phyloP scores from a whole-genome alignment of 2,888 invertebrate species.

The Bimastos eiseni region DNA sequence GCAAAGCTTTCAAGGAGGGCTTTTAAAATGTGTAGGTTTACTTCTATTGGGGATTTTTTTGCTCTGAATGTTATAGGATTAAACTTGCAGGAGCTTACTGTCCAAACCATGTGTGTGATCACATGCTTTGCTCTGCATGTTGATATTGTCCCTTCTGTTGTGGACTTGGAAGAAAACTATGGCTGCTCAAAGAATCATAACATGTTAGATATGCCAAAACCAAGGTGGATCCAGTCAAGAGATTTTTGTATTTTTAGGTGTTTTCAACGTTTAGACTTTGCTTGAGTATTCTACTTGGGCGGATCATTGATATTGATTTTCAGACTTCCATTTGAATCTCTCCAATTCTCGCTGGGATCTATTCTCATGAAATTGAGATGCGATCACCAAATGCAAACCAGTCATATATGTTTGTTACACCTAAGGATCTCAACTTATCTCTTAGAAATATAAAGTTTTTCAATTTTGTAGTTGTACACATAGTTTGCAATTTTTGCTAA shows the following conservation, averaged over 20 bases:
- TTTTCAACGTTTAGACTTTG: no score
- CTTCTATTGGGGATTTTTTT: background rate
- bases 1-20: background rate
- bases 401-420: background rate
- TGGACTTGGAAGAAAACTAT: no score
- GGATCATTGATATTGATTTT: background rate
- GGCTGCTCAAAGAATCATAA: no score
- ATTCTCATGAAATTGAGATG: background rate
- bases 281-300: no score
- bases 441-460: background rate
- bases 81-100: no score
- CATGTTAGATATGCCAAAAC: no score
- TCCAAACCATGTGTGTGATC: no score
- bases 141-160: no score
- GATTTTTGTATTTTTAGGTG: no score
- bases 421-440: background rate
- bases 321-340: background rate
- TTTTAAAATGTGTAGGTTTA: background rate
- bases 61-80: no score
- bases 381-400: background rate
- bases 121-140: no score
- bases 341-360: background rate
- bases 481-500: background rate
- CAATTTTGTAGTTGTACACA: background rate
- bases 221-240: no score